Conservation (phyloP, 2,797 vertebrate genomes). For the Monodelphis domestica region DNA sequence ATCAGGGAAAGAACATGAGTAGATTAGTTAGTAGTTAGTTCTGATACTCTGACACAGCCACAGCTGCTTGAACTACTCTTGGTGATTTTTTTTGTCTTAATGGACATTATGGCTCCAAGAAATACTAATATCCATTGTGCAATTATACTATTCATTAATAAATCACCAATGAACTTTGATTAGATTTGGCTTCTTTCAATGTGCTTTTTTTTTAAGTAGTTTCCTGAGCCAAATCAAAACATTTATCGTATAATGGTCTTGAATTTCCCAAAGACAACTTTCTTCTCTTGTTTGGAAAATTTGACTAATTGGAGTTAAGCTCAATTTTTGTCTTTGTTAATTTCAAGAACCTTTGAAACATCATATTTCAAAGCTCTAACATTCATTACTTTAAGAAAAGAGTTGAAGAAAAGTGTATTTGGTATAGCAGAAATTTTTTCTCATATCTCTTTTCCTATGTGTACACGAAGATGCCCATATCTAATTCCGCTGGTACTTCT, state of each 20-base stretch:
- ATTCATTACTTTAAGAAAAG: conserved; percentile 49
- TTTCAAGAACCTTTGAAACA: conserved; percentile 46
- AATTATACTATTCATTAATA: conserved; percentile 72
- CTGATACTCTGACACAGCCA: background rate
- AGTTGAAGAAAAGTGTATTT: conserved; percentile 12
- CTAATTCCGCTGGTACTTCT: background rate
- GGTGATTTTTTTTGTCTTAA: conserved; percentile 29
- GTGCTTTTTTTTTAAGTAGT: conserved; percentile 27
- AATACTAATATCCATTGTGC: conserved; percentile 1
- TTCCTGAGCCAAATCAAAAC: conserved; percentile 54
- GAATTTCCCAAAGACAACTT: conserved; percentile 36
- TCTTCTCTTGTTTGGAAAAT: conserved; percentile 30
- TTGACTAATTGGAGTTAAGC: conserved; percentile 35
- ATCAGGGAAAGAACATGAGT: background rate
- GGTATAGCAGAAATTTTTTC: background rate
- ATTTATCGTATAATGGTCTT: conserved; percentile 63
- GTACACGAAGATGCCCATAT: background rate
- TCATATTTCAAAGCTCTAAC: conserved; percentile 9
- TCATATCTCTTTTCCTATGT: background rate
- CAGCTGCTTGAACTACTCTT: background rate
- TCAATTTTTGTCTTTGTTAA: conserved; percentile 45
- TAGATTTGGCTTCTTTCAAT: conserved; percentile 64
- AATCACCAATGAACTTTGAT: conserved; percentile 59
- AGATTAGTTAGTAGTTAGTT: background rate
- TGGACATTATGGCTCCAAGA: conserved; percentile 43